Conservation (phyloP, 2,113 vertebrate species). For the Canis aureus region DNA sequence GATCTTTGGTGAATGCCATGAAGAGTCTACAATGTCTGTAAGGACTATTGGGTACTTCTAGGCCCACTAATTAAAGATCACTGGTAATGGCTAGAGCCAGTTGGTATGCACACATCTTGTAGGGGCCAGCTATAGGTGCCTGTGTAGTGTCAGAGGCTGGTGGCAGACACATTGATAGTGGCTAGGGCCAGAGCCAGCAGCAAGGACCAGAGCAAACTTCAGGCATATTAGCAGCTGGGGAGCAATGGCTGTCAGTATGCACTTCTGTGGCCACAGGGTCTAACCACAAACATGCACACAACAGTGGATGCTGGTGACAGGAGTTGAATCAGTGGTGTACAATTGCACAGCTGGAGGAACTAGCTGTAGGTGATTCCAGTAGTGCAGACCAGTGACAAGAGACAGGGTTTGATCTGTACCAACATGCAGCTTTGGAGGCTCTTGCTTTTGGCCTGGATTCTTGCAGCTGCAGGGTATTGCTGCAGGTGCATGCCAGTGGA, state of each 20-base stretch:
- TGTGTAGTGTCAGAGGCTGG: background rate
- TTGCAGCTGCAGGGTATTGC: background rate
- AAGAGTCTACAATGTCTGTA: background rate
- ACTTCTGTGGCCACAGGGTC: background rate
- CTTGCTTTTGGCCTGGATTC: background rate
- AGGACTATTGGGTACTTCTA: background rate
- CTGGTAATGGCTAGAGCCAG: background rate
- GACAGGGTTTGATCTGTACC: background rate
- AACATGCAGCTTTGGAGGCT: background rate
- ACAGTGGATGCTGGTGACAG: background rate
- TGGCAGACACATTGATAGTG: background rate
- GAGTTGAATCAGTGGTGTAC: background rate
- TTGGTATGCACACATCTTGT: background rate
- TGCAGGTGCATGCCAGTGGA: background rate
- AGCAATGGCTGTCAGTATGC: background rate
- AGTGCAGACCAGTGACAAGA: background rate
- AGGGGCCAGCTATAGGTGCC: background rate
- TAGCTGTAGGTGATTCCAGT: background rate
- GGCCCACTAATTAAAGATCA: background rate
- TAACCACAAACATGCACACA: background rate
- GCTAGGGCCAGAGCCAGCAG: background rate
- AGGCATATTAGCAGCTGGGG: background rate
- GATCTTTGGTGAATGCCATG: background rate
- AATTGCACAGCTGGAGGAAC: background rate
- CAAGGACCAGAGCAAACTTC: background rate